Base-by-base conservation (phyloP, 2,888 invertebrate genomes). In the Perizoma flavofasciatum region DNA sequence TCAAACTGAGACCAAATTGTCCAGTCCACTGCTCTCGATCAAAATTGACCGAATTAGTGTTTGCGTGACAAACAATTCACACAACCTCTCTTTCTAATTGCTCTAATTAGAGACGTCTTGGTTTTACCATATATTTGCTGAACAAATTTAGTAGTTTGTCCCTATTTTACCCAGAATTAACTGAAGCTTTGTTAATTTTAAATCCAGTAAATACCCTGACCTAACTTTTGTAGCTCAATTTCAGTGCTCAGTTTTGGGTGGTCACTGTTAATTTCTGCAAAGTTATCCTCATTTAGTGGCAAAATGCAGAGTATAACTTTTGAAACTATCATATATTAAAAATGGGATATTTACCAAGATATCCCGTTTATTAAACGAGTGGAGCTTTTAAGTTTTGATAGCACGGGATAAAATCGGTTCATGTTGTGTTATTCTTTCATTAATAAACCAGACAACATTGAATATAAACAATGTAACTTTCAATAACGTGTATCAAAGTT, bases 21-120 rank as follows among this genome's bases (percentile, higher is more conserved):
- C 56, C 56, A 49, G 52, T 53, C 48, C 41, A 48, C 40, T 49
- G 44, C 34, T 45, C 44, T 47, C 40, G n/a, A 43, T 45, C 43
- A 40, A 58, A 58, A 60, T 44, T 47, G 45, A 50, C 53, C 52
- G 40, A 55, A 49, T 61, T 49, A 61, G 47, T 53, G 49, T 54
- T 63, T 55, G 60, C 58, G 64, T 63, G 62, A 52, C 53, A 61
- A 55, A 60, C 53, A 63, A 41, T 55, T 45, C 39, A 39, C 50
- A 46, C 49, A 55, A 61, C 55, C 44, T 59, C 40, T 59, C 61
- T 49, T 61, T 51, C 47, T 63, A 61, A 67, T 67, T 66, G 64
- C 49, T 47, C 54, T 59, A 62, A 68, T 68, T 66, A 62, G 49
- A 41, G 55, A 50, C 51, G 22, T 39, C 39, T 32, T 48, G 55